A percentile compares a stretch with the other conserved stretches of the same genome.
Evolutionary conservation across 1,140 invertebrate species (phyloP).

Genomic region (Panagrolaimus sp.): DNA sequence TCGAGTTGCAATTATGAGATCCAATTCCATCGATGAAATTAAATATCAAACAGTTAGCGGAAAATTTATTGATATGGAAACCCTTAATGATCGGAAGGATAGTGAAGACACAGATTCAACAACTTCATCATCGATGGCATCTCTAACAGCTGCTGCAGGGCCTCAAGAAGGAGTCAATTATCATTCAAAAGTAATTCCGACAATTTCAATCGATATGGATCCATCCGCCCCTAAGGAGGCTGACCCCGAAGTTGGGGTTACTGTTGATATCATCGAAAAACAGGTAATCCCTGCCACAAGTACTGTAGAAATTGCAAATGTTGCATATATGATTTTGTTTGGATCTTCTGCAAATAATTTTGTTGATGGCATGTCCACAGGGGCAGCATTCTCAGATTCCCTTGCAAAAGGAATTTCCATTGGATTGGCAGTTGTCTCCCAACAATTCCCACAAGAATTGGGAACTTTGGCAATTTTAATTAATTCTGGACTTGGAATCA

Average conservation of each 20-base stretch:
- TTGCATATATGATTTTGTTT: constrained; percentile 67
- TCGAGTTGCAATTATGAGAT: constrained; percentile 37
- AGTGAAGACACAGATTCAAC: neutral
- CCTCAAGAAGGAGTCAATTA: too few relatives aligned
- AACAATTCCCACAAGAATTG: constrained; percentile 71
- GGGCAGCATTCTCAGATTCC: constrained; percentile 68
- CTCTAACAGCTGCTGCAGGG: neutral
- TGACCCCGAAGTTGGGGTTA: constrained; percentile 36
- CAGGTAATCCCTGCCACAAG: constrained; percentile 42
- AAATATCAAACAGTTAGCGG: constrained; percentile 29
- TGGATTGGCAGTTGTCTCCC: constrained; percentile 68
- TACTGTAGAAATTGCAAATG: constrained; percentile 43
- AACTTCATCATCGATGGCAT: neutral
- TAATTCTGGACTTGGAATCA: constrained; percentile 47
- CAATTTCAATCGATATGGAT: neutral
- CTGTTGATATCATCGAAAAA: constrained; percentile 46
- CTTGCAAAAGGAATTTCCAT: constrained; percentile 67
- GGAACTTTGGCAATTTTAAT: constrained; percentile 60
- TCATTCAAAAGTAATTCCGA: neutral
- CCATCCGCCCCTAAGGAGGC: constrained; percentile 15
- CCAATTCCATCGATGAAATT: constrained; percentile 25
- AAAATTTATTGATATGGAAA: constrained; percentile 1
- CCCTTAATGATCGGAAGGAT: neutral
- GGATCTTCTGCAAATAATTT: constrained; percentile 70
- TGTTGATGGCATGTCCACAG: constrained; percentile 70